phyloP scores from a whole-genome alignment of 2,888 invertebrate species.

The Morpho achilles region DNA sequence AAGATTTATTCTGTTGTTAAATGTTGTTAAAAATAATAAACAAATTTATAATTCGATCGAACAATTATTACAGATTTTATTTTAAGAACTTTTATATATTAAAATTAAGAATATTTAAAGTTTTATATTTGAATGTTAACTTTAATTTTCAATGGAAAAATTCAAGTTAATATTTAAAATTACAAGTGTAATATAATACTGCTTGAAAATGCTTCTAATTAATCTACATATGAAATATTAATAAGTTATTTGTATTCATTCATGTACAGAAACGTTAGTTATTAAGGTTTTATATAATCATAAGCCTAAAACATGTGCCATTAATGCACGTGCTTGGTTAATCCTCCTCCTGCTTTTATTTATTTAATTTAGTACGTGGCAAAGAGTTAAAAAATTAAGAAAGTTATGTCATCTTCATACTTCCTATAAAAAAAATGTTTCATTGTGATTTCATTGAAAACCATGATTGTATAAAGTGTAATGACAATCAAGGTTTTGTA shows the following conservation, averaged over 20 bases:
- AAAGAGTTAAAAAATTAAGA: no score
- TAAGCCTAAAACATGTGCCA: conserved; percentile 73
- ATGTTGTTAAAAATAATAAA: no score
- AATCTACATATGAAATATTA: conserved; percentile 1
- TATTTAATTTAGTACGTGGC: conserved; percentile 42
- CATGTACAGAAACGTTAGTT: conserved; percentile 17
- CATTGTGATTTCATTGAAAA: no score
- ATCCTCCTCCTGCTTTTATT: conserved; percentile 51
- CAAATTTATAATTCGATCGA: not conserved
- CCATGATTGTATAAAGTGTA: no score
- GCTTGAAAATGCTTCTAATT: not conserved
- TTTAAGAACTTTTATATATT: not conserved
- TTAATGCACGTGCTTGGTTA: conserved; percentile 65
- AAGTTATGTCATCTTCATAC: no score
- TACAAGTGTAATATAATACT: no score
- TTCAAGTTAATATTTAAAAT: no score
- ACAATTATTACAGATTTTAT: not conserved
- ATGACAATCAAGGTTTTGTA: no score
- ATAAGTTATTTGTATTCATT: conserved; percentile 1
- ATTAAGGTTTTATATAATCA: conserved; percentile 37
- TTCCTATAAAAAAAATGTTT: no score
- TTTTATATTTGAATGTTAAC: no score
- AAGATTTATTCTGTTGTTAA: not conserved
- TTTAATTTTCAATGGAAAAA: no score
- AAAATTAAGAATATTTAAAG: no score